Evolutionary conservation across 2,113 vertebrate species (phyloP), one percentile per base, ranked within the genome.

Genomic region (Cynopterus brachyotis): DNA sequence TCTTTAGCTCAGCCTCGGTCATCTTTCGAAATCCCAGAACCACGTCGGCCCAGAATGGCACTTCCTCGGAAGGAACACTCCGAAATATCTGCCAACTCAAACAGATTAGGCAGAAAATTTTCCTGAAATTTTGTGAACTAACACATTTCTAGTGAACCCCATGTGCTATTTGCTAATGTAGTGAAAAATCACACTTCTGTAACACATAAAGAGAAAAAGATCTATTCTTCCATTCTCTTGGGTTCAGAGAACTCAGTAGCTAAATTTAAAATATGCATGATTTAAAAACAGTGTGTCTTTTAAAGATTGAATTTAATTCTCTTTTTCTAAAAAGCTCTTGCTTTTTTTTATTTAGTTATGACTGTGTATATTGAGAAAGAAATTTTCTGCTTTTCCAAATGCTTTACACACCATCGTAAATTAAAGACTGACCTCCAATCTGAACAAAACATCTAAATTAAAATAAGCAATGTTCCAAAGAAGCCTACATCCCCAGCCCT

Each of bases 31-130:
- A 99, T 35, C 99, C 99, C 28, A 99, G 97, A 80, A 99, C 99
- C 0, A 97, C 76, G 0, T 99, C 99, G 0, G 99, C 98, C 99
- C 99, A 99, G 98, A 98, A 99, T 7, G 99, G 99, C n/a, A 91
- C 96, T 93, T 97, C 97, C 22, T 99, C 98, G 0, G 82, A 40
- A 7, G 99, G 99, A 57, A 97, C 11, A 17, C 98, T 99, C 98
- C 93, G 99, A 96, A 99, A 99, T 96, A 99, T 89, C 93, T 99
- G 99, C 97, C 98, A 99, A 40, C 99, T 99, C 80, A 42, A 96
- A 66, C 47, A 94, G 47, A 87, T 32, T 30, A 84, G 75, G 22
- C 2, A 13, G 72, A 85, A 76, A 75, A 20, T 4, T 42, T 72
- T 53, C 53, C 70, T 84, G 73, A 91, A 69, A 57, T 75, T 72